phyloP scores from a whole-genome alignment of 2,113 vertebrate genomes.

The Melanerpes formicivorus region DNA sequence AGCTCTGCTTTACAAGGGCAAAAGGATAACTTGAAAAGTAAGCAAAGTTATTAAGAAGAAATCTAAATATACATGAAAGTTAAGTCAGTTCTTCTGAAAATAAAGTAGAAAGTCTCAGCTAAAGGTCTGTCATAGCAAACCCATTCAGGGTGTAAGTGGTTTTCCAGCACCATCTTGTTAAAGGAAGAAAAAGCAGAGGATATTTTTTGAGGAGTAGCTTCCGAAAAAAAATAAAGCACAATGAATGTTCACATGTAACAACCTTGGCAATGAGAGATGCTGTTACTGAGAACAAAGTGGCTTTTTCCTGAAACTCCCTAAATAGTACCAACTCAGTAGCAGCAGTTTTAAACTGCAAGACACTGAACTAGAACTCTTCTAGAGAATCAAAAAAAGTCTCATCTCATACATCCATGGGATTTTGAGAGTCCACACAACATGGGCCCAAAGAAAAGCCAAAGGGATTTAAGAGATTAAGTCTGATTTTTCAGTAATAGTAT shows the following conservation, averaged over 20 bases:
- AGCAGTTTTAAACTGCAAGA: not conserved
- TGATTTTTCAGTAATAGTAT: not conserved
- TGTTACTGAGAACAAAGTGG: not conserved
- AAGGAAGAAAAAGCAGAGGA: not conserved
- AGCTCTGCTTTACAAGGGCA: not conserved
- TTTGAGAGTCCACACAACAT: not conserved
- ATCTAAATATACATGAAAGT: not conserved
- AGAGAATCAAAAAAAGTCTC: not conserved
- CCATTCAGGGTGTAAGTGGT: not conserved
- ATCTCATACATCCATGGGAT: not conserved
- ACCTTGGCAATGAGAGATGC: not conserved
- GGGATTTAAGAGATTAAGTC: not conserved
- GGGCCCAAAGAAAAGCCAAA: not conserved
- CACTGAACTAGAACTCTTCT: not conserved
- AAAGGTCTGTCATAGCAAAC: not conserved
- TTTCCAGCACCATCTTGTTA: not conserved
- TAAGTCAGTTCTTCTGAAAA: not conserved
- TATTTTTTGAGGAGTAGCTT: not conserved
- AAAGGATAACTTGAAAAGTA: not conserved
- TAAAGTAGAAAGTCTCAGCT: not conserved
- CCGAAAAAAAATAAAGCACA: not conserved
- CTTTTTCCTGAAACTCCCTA: not conserved
- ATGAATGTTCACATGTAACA: not conserved
- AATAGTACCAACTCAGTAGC: not conserved
- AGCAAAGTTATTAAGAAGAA: not conserved